Evolutionary conservation across 37 sponge, comb jelly and placozoan species (phyloP), one percentile per base, ranked within the genome.

Genomic region (Amphimedon queenslandica): DNA sequence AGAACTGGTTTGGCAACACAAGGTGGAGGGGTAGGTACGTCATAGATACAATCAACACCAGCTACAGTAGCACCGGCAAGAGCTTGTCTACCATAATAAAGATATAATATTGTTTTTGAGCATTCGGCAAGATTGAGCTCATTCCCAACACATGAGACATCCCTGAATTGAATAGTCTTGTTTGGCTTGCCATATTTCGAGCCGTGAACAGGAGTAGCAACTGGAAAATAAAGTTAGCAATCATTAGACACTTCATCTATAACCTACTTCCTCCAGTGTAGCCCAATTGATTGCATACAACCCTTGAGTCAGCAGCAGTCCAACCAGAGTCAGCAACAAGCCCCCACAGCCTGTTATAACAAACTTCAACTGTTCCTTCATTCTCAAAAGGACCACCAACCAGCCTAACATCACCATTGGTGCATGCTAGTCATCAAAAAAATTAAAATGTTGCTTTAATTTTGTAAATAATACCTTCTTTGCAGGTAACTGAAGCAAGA

Each of bases 281-380:
- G 42, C 78, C 79, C 5, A 84, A 58, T 34, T 78, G 85, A 23
- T 66, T 55, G 53, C 85, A 84, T 42, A 78, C 69, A 5, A 78
- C 85, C 28, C 39, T 51, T 24, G 85, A 78, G 40, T 35, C 67
- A 38, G 67, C 66, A 56, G 65, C 40, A 32, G 66, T 71, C 85
- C 85, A 84, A 2, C 66, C 42, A 42, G 72, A 66, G 35, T 84
- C 82, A 43, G 70, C 73, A 6, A 82, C 55, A 2, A 76, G 69
- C n/a, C 76, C 76, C 83, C 83, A 82, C 0, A 24, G 1, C 13
- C 58, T 69, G 35, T 58, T 63, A 69, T 73, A 37, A 31, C 83
- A 82, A 28, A 82, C 55, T 56, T 82, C 83, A 74, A 82, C 83
- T 29, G 69, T 60, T 31, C 81, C 81, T 31, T 80, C 67, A 13